Base-by-base conservation (phyloP, 2,888 invertebrate species). In the Embidobia sp. region DNA sequence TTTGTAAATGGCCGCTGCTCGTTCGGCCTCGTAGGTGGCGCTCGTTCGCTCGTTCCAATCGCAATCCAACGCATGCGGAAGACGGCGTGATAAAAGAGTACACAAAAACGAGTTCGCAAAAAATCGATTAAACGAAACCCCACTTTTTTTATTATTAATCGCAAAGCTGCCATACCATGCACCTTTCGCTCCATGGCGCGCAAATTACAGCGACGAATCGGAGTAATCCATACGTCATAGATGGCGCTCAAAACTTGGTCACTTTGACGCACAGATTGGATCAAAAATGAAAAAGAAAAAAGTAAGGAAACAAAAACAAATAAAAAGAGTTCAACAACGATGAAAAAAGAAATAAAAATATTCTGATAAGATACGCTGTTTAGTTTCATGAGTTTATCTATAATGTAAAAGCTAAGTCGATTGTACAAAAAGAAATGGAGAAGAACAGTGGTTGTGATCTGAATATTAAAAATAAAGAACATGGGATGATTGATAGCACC, bases 11-110 rank as follows among this genome's bases (percentile, higher is more conserved):
- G 37, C 18, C 18, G 44, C 42, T 33, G n/a, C n/a, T n/a, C n/a
- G 44, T 11, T 37, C 37, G 53, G 13, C 22, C 40, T 27, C 16
- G 10, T 37, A 10, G 10, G 27, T 37, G 35, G 22, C 27, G 49
- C 63, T 53, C 63, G 31, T 22, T 46, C 53, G 31, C 33, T 49
- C 15, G n/a, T 40, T 48, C n/a, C n/a, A 11, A 26, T 57, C 67
- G 57, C 67, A 67, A 42, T 48, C 19, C 46, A 27, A 10, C 66
- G 66, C 55, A 48, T 29, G 11, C 11, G 5, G 6, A 10, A 46
- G 35, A 26, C 10, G 26, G 4, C 1, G 16, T 3, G 2, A 15
- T 10, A 33, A 26, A 13, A 1, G 16, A n/a, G n/a, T n/a, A n/a
- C n/a, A n/a, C 1, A 31, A 16, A 31, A 40, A 18, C 27, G 33